Percentiles rank a stretch among this genome's conserved stretches.
Conservation (phyloP, 2,888 invertebrate genomes). For the Phengaris arion region DNA sequence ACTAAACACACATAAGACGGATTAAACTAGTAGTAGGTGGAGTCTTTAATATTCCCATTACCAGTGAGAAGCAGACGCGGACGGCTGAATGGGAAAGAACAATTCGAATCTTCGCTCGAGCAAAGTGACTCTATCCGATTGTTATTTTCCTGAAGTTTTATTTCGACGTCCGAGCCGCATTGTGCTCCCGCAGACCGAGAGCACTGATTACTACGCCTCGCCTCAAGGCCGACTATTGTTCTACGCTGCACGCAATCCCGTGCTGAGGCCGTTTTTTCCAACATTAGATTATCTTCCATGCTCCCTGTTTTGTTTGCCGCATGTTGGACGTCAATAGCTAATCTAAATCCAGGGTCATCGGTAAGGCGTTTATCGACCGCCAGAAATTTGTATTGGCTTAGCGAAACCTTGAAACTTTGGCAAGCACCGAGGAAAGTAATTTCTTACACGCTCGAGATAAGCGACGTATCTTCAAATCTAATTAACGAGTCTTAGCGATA, state of each 20-base stretch:
- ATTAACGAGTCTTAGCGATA: not conserved
- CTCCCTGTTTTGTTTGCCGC: not conserved
- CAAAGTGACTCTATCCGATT: constrained; percentile 40
- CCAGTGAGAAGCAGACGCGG: constrained; percentile 8
- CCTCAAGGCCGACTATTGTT: constrained; percentile 73
- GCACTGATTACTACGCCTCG: constrained; percentile 66
- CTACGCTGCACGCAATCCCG: constrained; percentile 58
- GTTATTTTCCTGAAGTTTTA: constrained; percentile 41
- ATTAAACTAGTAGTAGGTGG: constrained; percentile 5
- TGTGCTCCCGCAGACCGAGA: constrained; percentile 49
- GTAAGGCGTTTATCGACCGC: constrained; percentile 14
- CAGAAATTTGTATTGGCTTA: constrained; percentile 9
- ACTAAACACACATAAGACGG: not conserved
- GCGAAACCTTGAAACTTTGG: constrained; percentile 15
- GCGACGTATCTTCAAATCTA: not conserved
- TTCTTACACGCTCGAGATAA: constrained; percentile 1
- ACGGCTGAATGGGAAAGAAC: constrained; percentile 26
- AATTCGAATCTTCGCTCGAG: constrained; percentile 30
- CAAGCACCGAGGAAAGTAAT: constrained; percentile 2
- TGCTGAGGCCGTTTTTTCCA: constrained; percentile 41
- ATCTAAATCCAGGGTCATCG: constrained; percentile 12
- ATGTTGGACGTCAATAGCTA: constrained; percentile 3
- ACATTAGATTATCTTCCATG: not conserved
- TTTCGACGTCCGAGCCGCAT: constrained; percentile 45
- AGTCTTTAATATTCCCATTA: constrained; percentile 19